A percentile compares a stretch with the other conserved stretches of the same genome.
Conservation (phyloP, 1,140 invertebrate species). For the Drosophila chauvacae region DNA sequence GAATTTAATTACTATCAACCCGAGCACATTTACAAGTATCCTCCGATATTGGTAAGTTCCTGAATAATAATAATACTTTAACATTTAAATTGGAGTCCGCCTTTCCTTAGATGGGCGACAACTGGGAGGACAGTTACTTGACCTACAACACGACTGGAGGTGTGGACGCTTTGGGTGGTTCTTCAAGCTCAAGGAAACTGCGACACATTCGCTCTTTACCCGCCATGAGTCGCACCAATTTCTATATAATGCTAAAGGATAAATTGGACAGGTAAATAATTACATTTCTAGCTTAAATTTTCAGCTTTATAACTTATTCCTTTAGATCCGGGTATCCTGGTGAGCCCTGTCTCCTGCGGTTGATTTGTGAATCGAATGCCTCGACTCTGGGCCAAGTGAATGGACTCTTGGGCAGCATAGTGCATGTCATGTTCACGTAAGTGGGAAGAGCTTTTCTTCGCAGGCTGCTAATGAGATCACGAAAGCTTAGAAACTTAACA, state of each 20-base stretch:
- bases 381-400: slow-evolving; percentile 65
- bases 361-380: slow-evolving; percentile 72
- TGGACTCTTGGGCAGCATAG: slow-evolving; percentile 66
- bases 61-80: too few species aligned
- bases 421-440: slow-evolving; percentile 70
- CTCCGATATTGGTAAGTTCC: slow-evolving; percentile 67
- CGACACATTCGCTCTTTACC: slow-evolving; percentile 33
- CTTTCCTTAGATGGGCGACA: slow-evolving; percentile 54
- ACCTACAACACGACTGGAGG: slow-evolving; percentile 30
- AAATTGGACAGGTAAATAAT: slow-evolving; percentile 61
- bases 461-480: slow-evolving; percentile 1
- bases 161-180: background rate
- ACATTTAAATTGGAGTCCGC: background rate
- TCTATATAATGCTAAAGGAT: slow-evolving; percentile 68
- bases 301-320: background rate
- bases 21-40: slow-evolving; percentile 65
- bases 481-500: slow-evolving; percentile 8
- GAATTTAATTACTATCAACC: slow-evolving; percentile 88
- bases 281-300: too few species aligned
- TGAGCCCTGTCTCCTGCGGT: slow-evolving; percentile 64
- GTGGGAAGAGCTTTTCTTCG: slow-evolving; percentile 12
- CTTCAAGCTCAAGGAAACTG: background rate
- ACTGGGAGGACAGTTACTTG: slow-evolving; percentile 35
- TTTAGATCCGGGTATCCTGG: slow-evolving; percentile 65
- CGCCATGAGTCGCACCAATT: slow-evolving; percentile 56